phyloP scores from a whole-genome alignment of 2,888 invertebrate genomes.

The Pollenia angustigena region DNA sequence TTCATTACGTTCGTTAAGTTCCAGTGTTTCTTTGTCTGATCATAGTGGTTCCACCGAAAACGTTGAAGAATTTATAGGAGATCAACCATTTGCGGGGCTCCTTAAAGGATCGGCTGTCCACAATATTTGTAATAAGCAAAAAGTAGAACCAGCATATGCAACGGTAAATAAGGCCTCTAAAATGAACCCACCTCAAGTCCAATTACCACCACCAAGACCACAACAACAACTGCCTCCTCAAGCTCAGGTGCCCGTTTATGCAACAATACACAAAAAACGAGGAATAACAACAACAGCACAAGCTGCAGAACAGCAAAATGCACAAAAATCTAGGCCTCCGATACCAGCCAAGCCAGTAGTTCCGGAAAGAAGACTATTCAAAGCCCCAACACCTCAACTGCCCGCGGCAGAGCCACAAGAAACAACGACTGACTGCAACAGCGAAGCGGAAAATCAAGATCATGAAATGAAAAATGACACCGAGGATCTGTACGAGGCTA shows the following conservation, averaged over 20 bases:
- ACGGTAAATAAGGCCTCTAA: constrained; percentile 68
- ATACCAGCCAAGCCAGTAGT: constrained; percentile 78
- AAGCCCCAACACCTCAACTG: constrained; percentile 72
- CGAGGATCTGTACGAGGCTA: constrained; percentile 68
- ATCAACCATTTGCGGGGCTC: constrained; percentile 93
- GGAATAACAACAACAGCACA: constrained; percentile 70
- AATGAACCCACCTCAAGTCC: constrained; percentile 72
- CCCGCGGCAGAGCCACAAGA: constrained; percentile 15
- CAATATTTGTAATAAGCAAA: constrained; percentile 86
- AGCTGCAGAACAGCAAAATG: constrained; percentile 63
- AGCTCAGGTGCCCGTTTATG: constrained; percentile 65
- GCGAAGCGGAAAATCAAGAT: constrained; percentile 57
- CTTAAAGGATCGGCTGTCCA: constrained; percentile 90
- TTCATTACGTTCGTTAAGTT: constrained; percentile 89
- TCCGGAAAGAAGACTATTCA: constrained; percentile 78
- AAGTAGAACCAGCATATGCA: constrained; percentile 69
- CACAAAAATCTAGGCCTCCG: constrained; percentile 77
- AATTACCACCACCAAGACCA: constrained; percentile 71
- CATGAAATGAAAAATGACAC: constrained; percentile 69
- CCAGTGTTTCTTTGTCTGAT: constrained; percentile 89
- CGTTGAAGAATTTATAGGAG: constrained; percentile 93
- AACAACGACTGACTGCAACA: constrained; percentile 20
- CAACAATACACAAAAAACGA: constrained; percentile 70
- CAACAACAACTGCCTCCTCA: constrained; percentile 70
- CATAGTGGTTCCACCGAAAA: constrained; percentile 91